Conservation (phyloP, 2,113 vertebrate species). For the Bubo bubo region DNA sequence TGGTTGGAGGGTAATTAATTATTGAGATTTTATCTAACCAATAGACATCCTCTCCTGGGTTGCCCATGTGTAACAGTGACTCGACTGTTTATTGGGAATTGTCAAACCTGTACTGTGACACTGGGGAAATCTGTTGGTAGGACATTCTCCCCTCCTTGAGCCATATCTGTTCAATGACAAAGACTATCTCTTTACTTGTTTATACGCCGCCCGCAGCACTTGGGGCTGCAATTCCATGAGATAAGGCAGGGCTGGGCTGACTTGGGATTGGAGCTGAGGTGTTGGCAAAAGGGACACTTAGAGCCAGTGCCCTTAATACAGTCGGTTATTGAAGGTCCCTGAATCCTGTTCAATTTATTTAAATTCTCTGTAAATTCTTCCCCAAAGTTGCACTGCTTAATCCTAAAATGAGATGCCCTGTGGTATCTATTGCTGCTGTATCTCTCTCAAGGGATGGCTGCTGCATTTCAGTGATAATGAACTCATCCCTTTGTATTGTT, state of each 20-base stretch:
- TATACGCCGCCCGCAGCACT: not conserved
- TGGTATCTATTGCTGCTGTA: not conserved
- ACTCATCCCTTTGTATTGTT: not conserved
- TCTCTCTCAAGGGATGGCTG: not conserved
- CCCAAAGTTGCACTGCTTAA: not conserved
- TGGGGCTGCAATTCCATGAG: not conserved
- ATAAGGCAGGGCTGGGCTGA: not conserved
- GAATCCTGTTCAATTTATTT: not conserved
- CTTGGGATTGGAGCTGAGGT: not conserved
- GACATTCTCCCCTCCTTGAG: rapidly evolving
- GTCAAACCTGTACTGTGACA: not conserved
- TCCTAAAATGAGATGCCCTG: not conserved
- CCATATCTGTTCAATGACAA: not conserved
- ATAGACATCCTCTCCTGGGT: not conserved
- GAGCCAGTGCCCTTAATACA: not conserved
- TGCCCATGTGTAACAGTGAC: not conserved
- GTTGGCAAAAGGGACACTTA: not conserved
- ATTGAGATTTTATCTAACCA: not conserved
- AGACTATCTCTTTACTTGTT: not conserved
- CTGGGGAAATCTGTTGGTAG: not conserved
- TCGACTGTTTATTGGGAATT: not conserved
- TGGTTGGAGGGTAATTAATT: not conserved
- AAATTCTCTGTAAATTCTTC: not conserved
- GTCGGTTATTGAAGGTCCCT: not conserved
- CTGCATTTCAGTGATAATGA: not conserved